These are phyloP conservation scores for Ceyx cyanopectus DNA, from an alignment of 2,113 vertebrate genomes.

Conservation along the genomic window DNA sequence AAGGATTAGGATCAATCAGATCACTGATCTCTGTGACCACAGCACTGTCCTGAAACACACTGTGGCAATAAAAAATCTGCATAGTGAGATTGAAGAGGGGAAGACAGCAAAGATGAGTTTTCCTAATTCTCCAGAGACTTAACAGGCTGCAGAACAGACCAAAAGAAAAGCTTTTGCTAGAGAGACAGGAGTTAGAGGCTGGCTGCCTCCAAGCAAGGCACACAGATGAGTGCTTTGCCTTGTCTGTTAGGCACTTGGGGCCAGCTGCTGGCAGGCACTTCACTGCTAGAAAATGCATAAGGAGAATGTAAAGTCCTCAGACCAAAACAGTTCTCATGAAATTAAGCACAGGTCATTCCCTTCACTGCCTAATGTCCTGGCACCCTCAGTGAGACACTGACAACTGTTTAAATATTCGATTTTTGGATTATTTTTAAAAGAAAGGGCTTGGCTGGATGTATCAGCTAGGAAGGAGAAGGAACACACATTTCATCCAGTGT, in stretches of 20 bases:
- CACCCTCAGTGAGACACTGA: neutral
- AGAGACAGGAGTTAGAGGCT: neutral
- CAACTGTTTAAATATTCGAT: neutral
- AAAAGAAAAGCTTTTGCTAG: neutral
- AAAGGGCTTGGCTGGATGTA: neutral
- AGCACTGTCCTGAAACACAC: neutral
- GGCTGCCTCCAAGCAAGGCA: neutral
- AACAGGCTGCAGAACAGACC: neutral
- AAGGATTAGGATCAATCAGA: neutral
- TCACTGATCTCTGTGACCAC: neutral
- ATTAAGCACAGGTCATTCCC: neutral
- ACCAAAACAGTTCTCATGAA: neutral
- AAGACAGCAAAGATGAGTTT: neutral
- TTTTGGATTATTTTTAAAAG: neutral
- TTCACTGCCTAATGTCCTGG: neutral
- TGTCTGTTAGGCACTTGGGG: neutral
- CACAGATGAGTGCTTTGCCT: neutral
- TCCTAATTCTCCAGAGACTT: neutral
- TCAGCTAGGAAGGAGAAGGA: neutral
- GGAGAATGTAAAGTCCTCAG: neutral
- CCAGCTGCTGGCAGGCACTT: neutral
- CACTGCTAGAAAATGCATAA: neutral
- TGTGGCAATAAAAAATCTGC: neutral
- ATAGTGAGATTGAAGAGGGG: neutral
- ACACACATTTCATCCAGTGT: neutral